Evolutionary conservation across 2,113 vertebrate genomes (phyloP).

Genomic region (Eidolon helvum): DNA sequence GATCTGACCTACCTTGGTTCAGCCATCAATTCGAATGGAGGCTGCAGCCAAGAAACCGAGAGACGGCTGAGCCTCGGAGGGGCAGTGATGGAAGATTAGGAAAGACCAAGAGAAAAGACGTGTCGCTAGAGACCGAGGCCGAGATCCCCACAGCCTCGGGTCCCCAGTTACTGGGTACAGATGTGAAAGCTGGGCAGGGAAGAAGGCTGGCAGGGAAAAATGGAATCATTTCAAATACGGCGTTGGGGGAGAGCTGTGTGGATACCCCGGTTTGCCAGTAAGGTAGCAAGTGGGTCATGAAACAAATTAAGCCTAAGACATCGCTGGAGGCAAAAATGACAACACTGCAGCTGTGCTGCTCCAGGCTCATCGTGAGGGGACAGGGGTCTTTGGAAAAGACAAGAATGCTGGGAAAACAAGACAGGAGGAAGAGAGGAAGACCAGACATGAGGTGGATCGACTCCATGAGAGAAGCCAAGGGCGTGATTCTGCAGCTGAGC

Average conservation of each 20-base stretch:
- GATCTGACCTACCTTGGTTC: background rate
- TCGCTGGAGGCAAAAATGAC: background rate
- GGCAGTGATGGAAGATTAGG: background rate
- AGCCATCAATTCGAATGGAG: too few relatives aligned
- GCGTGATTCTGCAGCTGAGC: background rate
- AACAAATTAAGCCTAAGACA: background rate
- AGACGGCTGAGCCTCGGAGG: background rate
- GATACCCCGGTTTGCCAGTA: background rate
- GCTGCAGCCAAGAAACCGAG: background rate
- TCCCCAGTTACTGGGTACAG: background rate
- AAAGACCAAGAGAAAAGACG: background rate
- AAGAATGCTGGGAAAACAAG: background rate
- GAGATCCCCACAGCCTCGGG: background rate
- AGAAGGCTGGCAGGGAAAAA: background rate
- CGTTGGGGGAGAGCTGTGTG: background rate
- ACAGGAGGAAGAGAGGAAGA: background rate
- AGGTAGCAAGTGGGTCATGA: background rate
- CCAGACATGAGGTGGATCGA: background rate
- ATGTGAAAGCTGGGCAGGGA: background rate
- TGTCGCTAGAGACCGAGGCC: background rate
- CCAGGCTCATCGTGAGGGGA: too few relatives aligned
- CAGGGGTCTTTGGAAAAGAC: background rate
- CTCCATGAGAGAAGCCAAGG: background rate
- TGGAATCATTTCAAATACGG: background rate
- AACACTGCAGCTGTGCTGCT: background rate